Conservation (phyloP, 2,113 vertebrate species). For the Corythornis cristatus region DNA sequence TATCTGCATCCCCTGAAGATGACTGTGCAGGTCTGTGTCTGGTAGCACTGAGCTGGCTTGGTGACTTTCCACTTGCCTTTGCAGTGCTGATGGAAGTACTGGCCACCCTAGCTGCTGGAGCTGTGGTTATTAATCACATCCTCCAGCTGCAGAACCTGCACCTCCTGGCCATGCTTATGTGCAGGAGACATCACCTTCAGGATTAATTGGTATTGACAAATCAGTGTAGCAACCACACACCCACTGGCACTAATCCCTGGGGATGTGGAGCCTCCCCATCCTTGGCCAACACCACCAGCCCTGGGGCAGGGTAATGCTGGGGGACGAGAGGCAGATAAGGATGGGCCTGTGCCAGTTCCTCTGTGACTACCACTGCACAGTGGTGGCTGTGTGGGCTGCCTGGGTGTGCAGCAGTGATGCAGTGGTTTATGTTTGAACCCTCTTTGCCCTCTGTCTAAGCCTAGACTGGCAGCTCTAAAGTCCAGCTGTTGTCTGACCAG, state of each 20-base stretch:
- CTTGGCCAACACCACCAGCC: neutral
- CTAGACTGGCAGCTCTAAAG: neutral
- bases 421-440: fast-evolving
- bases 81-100: neutral
- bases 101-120: neutral
- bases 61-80: neutral
- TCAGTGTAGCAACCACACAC: neutral
- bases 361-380: fast-evolving
- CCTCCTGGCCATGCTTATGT: neutral
- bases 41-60: neutral
- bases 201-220: constrained; percentile 16
- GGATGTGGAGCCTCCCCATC: neutral
- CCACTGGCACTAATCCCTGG: neutral
- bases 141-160: neutral
- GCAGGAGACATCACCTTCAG: neutral
- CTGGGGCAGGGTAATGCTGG: fast-evolving
- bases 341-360: neutral
- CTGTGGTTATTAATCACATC: neutral
- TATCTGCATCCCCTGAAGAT: neutral
- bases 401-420: neutral
- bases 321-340: fast-evolving
- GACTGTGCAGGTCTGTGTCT: neutral
- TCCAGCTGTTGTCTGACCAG: neutral
- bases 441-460: neutral
- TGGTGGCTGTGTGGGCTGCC: neutral